Conservation (phyloP, 2,888 invertebrate genomes). For the Hydraecia micacea region DNA sequence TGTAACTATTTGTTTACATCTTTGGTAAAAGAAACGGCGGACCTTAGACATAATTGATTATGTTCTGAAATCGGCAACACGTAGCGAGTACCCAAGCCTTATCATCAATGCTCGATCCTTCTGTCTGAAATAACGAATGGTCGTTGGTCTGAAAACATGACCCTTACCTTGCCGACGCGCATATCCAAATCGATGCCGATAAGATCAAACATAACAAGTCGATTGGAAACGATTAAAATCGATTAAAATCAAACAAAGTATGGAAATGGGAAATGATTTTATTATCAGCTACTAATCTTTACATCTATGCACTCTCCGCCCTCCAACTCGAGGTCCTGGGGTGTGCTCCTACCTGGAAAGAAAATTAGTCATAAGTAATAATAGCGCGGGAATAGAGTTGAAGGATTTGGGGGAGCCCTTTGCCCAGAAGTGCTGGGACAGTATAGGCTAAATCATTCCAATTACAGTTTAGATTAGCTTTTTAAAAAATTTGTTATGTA, state of each 20-base stretch:
- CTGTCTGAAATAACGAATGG: no score
- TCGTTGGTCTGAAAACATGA: not conserved
- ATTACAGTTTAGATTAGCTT: no score
- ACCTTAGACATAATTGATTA: no score
- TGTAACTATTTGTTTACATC: no score
- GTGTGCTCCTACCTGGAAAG: constrained; percentile 81
- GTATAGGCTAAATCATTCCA: not conserved
- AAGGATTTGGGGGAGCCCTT: no score
- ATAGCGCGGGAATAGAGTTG: no score
- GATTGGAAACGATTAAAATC: constrained; percentile 20
- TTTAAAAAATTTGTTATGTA: no score
- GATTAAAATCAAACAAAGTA: constrained; percentile 29
- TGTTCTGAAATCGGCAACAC: not conserved
- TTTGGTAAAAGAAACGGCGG: no score
- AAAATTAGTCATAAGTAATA: not conserved
- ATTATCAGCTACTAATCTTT: constrained; percentile 76
- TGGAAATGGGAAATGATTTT: constrained; percentile 29
- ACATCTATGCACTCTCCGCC: constrained; percentile 90
- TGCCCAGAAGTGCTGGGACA: no score
- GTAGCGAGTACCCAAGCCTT: not conserved
- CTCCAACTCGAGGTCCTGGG: constrained; percentile 86
- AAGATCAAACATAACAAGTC: constrained; percentile 7
- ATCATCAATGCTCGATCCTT: not conserved
- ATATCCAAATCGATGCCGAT: constrained; percentile 11
- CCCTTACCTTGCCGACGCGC: not conserved